Base-by-base conservation (phyloP, 2,888 invertebrate genomes). In the Hirtodrosophila duncani region DNA sequence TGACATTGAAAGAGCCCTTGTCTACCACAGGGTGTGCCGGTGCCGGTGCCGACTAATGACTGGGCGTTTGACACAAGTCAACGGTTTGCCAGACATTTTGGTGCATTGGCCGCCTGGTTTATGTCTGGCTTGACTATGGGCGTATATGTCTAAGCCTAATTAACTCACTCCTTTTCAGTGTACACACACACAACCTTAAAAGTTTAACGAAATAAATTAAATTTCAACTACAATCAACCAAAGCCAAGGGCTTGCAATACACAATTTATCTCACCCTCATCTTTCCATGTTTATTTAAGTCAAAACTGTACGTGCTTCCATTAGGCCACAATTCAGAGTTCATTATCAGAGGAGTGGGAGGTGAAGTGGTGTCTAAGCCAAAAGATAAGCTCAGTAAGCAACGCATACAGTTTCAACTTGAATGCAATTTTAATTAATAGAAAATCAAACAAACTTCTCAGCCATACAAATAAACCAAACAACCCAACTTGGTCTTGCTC, bases 401-500 rank as follows among this genome's bases (percentile, higher is more conserved):
- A 67, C 79, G 67, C 75, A 81, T 65, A 75, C 65, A 49, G 68
- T 77, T 81, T 77, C 77, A 81, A 80, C 53, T 52, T 77, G 82
- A 80, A 77, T 77, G 77, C 77, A 81, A 77, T 77, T 77, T 77
- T 77, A 77, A 77, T 77, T 77, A 77, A 81, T 81, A 72, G 77
- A 69, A 81, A 80, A 77, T 79, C 77, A 77, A 77, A 77, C 82
- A 77, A 75, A 78, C 56, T 80, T 78, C 10, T 31, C 17, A 23
- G 9, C 39, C 27, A 36, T 20, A 49, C 36, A 37, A 37, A 37
- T 37, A 33, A 46, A 34, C 21, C 45, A 57, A 57, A 56, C 44
- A 36, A 51, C 46, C 45, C 39, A 64, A 62, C 51, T 27, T 43
- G 60, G 52, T 62, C 38, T 42, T 4, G 9, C n/a, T n/a, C n/a